Evolutionary conservation across 1,140 invertebrate genomes (phyloP), one percentile per base, ranked within the genome.

Genomic region (Cyclina sinensis): DNA sequence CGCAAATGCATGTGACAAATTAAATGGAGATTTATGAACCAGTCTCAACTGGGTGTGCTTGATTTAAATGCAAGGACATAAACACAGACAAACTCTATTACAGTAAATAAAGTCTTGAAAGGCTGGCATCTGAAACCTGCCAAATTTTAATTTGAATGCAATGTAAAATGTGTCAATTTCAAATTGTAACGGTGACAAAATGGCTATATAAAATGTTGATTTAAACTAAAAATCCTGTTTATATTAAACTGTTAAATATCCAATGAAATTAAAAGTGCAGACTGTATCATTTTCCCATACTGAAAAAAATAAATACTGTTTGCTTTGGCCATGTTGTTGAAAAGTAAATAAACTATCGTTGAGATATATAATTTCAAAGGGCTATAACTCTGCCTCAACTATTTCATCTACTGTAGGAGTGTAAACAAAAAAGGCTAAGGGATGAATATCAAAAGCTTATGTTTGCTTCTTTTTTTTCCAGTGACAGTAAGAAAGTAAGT

Each of bases 1-100:
- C n/a, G 43, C 82, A 84, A 84, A 74, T 84, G 68, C 62, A 84
- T 84, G 82, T 84, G 82, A 84, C 82, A 84, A 84, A 84, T 84
- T 70, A 48, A 73, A 84, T 51, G 21, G 16, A 68, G 68, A 84
- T 84, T 84, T 84, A 84, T 46, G 82, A 68, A 43, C 11, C 48
- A 30, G 48, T 84, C 65, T 65, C 54, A 81, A 62, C 39, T 62
- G 79, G 79, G 35, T 81, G 35, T 65, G 39, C 35, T 65, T 65
- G 43, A 65, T 73, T 73, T 73, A 81, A 81, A 81, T 81, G 79
- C 79, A 81, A 3, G 59, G 79, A 81, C 79, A 81, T 81, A 81
- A 81, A 81, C 79, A 57, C 32, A 24, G 59, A 12, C 59, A 7
- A 62, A 62, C 51, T 59, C 59, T 32, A 81, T 81, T 65, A 81